phyloP scores from a whole-genome alignment of 2,888 invertebrate genomes.

The Vesta saturnalis region DNA sequence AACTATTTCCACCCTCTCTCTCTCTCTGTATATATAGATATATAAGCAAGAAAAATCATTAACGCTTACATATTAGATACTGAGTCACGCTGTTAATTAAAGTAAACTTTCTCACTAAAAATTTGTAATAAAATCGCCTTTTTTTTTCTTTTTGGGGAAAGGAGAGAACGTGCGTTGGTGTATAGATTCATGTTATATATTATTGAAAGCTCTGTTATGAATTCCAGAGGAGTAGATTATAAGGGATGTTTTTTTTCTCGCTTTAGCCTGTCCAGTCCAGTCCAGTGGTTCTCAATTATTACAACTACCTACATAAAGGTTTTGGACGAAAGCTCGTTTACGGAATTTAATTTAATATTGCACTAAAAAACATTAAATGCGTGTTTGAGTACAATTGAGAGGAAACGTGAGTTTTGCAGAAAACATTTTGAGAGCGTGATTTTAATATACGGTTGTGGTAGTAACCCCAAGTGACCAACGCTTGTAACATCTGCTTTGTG shows the following conservation, averaged over 20 bases:
- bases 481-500: slow-evolving; percentile 55
- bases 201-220: slow-evolving; percentile 56
- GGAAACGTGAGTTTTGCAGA: not conserved
- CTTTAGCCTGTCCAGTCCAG: slow-evolving; percentile 10
- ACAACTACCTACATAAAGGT: not conserved
- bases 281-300: slow-evolving; percentile 43
- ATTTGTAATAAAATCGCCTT: not conserved
- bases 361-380: not conserved
- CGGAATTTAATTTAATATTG: not conserved
- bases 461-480: slow-evolving; percentile 56
- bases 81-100: slow-evolving; percentile 12
- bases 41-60: slow-evolving; percentile 3
- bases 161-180: not conserved
- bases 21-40: no score
- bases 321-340: not conserved
- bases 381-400: not conserved
- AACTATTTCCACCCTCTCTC: not conserved
- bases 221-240: slow-evolving; percentile 56
- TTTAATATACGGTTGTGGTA: slow-evolving; percentile 37
- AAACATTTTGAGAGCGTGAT: slow-evolving; percentile 33
- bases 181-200: slow-evolving; percentile 48
- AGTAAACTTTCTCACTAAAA: not conserved
- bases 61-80: not conserved
- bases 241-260: slow-evolving; percentile 52
- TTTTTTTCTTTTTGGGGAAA: not conserved